These are phyloP conservation scores for Drosophila tropicalis DNA, from an alignment of 1,140 invertebrate genomes.

Conservation along the genomic window DNA sequence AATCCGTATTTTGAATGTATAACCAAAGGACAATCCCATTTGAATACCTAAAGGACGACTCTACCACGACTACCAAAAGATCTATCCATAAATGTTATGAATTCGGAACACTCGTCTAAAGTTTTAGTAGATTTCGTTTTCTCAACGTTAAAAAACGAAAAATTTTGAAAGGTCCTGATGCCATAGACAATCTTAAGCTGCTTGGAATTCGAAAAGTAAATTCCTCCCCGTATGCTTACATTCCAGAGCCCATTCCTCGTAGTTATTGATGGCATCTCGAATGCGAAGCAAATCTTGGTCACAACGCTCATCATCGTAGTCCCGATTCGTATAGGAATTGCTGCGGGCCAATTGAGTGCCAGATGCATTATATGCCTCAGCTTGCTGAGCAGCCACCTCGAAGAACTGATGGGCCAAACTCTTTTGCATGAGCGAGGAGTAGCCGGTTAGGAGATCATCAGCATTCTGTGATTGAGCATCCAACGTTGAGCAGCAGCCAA, in stretches of 20 bases:
- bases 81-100: no score
- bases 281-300: slow-evolving; percentile 52
- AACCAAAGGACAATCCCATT: no score
- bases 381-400: slow-evolving; percentile 26
- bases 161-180: no score
- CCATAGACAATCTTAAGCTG: no score
- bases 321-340: neutral
- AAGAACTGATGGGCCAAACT: slow-evolving; percentile 67
- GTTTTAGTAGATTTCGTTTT: no score
- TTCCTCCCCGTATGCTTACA: slow-evolving; percentile 45
- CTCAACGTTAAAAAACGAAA: no score
- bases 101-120: no score
- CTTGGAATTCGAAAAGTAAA: no score
- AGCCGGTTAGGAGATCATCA: slow-evolving; percentile 39
- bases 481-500: slow-evolving; percentile 34
- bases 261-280: slow-evolving; percentile 51
- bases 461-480: slow-evolving; percentile 1
- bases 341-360: neutral
- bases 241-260: slow-evolving; percentile 70
- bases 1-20: no score
- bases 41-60: no score
- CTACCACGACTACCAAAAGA: no score
- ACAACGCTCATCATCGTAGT: slow-evolving; percentile 39
- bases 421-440: slow-evolving; percentile 42
- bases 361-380: neutral